phyloP scores from a whole-genome alignment of 2,888 invertebrate species.

The Hetaerina titia region DNA sequence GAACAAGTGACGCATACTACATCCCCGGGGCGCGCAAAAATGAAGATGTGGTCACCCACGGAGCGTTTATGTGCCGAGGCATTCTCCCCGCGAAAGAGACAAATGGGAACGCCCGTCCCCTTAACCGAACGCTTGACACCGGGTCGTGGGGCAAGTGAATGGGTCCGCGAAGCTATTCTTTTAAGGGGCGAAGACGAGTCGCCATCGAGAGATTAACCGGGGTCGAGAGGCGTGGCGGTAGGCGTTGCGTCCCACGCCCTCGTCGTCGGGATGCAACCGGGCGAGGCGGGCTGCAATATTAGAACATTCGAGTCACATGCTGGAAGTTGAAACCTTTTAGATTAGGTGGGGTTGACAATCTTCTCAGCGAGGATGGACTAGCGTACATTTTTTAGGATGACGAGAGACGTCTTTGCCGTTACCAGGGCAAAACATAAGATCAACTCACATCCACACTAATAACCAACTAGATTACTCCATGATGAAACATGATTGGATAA shows the following conservation, averaged over 20 bases:
- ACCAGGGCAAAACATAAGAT: too few species aligned
- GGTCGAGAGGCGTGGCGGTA: neutral
- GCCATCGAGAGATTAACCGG: neutral
- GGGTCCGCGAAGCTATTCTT: neutral
- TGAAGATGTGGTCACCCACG: slow-evolving; percentile 3
- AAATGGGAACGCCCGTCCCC: neutral
- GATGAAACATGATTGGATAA: too few species aligned
- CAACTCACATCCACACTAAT: too few species aligned
- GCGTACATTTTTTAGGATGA: too few species aligned
- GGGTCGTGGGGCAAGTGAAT: neutral
- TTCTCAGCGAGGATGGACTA: too few species aligned
- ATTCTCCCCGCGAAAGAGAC: neutral
- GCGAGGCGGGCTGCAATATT: neutral
- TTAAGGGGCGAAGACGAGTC: neutral
- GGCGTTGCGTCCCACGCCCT: neutral
- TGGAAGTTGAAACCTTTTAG: too few species aligned
- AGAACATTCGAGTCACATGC: too few species aligned
- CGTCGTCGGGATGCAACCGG: neutral
- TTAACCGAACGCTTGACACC: neutral
- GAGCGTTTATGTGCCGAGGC: neutral
- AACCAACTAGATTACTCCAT: too few species aligned
- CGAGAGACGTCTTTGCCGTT: too few species aligned
- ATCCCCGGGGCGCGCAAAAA: neutral
- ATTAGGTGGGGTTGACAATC: too few species aligned
- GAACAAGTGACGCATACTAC: neutral